Evolutionary conservation across 2,113 vertebrate genomes (phyloP), one percentile per base, ranked within the genome.

Genomic region (Grammomys surdaster): DNA sequence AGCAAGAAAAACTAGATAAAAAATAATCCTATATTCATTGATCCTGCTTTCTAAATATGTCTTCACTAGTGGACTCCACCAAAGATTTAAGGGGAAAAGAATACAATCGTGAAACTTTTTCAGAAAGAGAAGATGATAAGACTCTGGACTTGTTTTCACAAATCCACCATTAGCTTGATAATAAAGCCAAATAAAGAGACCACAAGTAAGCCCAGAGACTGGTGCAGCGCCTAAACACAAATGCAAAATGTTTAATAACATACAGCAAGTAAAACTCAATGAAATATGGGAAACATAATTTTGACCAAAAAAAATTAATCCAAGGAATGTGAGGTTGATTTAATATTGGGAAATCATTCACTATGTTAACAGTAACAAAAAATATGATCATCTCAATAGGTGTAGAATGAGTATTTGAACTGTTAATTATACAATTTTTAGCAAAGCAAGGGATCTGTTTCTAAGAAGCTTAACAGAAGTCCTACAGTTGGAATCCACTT

Each of bases 191-290:
- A 33, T 67, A 56, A 80, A 88, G n/a, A 82, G 65, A 90, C n/a
- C 20, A 69, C 6, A 69, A 67, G n/a, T 46, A 28, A 78, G 48
- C 24, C 46, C 31, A 56, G 28, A 76, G 48, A 82, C 13, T 63
- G 85, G 31, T 67, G 33, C 77, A 63, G 56, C 60, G 81, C 22
- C 73, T 75, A 60, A 86, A 78, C 46, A 93, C 87, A 85, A 78
- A 89, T 69, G n/a, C 65, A 92, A 78, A 91, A 69, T 40, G 33
- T 77, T 78, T 91, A 86, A 46, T 67, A 93, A 93, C 93, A 76
- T 76, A 63, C 26, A 28, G 78, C 65, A 95, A 65, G 60, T 77
- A 40, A 77, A 88, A 89, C 58, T 31, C 20, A 93, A 24, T 36
- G 46, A 81, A 67, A 75, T 88, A 96, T 33, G 46, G 92, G 78